phyloP scores from a whole-genome alignment of 2,113 vertebrate species.

The Pyxicephalus adspersus region DNA sequence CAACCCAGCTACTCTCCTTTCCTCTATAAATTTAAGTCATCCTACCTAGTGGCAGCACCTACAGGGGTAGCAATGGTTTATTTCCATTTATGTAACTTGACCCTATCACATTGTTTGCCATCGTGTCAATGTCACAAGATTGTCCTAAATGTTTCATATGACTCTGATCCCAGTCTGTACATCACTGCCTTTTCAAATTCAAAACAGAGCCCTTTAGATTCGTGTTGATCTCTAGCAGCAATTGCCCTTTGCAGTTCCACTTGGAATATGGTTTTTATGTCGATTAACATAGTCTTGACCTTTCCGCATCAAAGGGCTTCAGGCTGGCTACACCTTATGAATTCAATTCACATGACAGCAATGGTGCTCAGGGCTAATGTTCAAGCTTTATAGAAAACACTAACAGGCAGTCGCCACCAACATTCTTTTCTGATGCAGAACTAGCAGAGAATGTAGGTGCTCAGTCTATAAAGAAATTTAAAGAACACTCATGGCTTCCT shows the following conservation, averaged over 20 bases:
- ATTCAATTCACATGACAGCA: conserved; percentile 27
- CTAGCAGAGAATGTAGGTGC: no score
- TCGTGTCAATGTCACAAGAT: no score
- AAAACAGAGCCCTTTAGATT: background rate
- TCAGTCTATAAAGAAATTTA: no score
- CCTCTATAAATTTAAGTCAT: no score
- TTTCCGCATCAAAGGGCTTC: conserved; percentile 34
- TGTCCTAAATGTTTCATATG: background rate
- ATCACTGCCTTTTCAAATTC: background rate
- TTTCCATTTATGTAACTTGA: no score
- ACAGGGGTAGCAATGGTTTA: no score
- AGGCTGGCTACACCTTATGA: conserved; percentile 17
- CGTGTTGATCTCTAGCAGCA: conserved; percentile 18
- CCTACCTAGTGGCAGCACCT: no score
- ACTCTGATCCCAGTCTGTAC: background rate
- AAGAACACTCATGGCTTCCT: no score
- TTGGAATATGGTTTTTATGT: conserved; percentile 40
- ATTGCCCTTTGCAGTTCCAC: conserved; percentile 39
- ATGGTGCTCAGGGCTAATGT: background rate
- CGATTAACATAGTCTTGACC: conserved; percentile 42
- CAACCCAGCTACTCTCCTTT: no score
- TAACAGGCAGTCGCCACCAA: background rate
- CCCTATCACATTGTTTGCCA: no score
- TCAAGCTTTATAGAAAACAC: background rate
- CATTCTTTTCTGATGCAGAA: no score